Conservation (phyloP, 2,113 vertebrate genomes). For the Phalacrocorax pelagicus region DNA sequence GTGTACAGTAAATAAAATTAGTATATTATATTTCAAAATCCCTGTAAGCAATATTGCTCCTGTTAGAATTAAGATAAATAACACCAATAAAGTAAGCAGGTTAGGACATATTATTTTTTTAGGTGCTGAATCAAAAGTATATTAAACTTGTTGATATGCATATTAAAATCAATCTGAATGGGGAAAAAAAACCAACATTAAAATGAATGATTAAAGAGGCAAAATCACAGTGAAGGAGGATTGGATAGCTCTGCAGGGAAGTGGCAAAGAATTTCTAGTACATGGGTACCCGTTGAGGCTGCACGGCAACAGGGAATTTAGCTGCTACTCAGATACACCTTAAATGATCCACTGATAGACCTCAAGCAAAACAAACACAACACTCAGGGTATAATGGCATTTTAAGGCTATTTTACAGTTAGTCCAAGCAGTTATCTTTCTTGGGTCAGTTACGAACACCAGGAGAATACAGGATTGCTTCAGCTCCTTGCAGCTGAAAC, state of each 20-base stretch:
- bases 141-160: neutral
- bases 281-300: neutral
- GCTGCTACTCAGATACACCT: neutral
- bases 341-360: neutral
- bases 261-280: neutral
- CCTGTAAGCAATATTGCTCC: neutral
- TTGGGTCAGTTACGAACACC: neutral
- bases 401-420: neutral
- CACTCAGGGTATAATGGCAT: neutral
- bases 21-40: slow-evolving; percentile 8
- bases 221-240: neutral
- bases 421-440: neutral
- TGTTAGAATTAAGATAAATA: slow-evolving; percentile 44
- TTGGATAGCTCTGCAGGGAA: neutral
- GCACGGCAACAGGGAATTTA: neutral
- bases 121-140: neutral
- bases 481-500: neutral
- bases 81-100: slow-evolving; percentile 18
- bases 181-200: neutral
- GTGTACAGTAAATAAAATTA: slow-evolving; percentile 45
- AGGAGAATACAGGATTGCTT: neutral
- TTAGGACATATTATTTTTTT: neutral
- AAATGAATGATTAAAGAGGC: neutral
- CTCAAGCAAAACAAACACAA: neutral
- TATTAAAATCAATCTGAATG: neutral